Conservation (phyloP, 2,797 vertebrate genomes). For the Poecile montanus region DNA sequence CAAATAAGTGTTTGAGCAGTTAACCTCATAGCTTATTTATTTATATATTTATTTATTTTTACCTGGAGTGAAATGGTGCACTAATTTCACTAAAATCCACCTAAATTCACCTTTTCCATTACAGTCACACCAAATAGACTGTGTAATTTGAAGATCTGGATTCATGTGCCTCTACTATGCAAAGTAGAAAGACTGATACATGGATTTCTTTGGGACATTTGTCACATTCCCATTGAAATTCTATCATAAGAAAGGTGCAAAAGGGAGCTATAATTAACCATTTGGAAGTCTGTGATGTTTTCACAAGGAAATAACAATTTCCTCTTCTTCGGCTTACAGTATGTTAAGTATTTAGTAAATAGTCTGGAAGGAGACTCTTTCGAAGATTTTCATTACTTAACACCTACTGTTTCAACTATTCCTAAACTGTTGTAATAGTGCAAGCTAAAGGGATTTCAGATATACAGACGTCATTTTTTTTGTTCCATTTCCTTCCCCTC, state of each 20-base stretch:
- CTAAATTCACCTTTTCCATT: not conserved
- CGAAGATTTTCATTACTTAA: not conserved
- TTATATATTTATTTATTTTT: no score
- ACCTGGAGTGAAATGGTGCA: not conserved
- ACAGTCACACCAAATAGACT: not conserved
- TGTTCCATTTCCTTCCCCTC: not conserved
- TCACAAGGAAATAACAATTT: conserved; percentile 14
- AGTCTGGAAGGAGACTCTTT: conserved; percentile 7
- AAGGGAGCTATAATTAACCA: not conserved
- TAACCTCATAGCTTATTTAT: not conserved
- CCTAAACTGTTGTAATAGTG: not conserved
- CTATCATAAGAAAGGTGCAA: not conserved
- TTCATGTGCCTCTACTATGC: not conserved
- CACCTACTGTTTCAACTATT: not conserved
- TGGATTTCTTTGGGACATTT: conserved; percentile 4
- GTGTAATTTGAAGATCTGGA: not conserved
- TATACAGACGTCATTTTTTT: not conserved
- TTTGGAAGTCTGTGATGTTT: conserved; percentile 19
- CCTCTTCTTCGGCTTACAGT: not conserved
- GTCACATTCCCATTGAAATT: not conserved
- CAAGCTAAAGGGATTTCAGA: conserved; percentile 47
- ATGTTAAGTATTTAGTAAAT: conserved; percentile 41
- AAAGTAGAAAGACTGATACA: not conserved
- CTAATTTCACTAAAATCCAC: not conserved
- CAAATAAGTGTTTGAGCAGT: not conserved